Evolutionary conservation across 2,888 invertebrate genomes (phyloP), one percentile per base, ranked within the genome.

Genomic region (Heliconius erato): DNA sequence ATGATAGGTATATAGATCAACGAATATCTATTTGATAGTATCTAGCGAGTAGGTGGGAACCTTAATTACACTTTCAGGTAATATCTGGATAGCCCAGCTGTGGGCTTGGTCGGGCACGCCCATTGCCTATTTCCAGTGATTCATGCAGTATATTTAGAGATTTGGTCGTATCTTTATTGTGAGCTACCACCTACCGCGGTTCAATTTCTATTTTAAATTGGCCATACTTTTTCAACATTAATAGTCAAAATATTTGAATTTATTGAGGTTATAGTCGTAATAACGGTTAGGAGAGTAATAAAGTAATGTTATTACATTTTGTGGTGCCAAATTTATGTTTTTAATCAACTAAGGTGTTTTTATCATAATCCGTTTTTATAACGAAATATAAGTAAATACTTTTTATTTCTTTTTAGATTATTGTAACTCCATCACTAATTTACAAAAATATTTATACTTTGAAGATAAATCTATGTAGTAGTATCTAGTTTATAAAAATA

Each of bases 1-100:
- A 67, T 59, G 14, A 19, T 74, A 77, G 23, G 78, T 65, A 67
- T 81, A 79, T 77, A 71, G 82, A 82, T 69, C 80, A 69, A 74
- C 80, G 74, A 80, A 79, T 78, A 49, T 71, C 71, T 81, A 79
- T 85, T 79, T 82, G 85, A 85, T 87, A 79, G 83, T 89, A 87
- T 85, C 85, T 85, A 85, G 87, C 87, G 88, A 87, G 87, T 85
- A 83, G 86, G 88, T 86, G 83, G 83, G 86, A 88, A 89, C 90
- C 91, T 93, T 93, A 91, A 93, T 93, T 93, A 93, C 90, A 89
- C 77, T 90, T 89, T 87, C 87, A 88, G 87, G 84, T 82, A 87
- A 87, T 84, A 83, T 69, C 54, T 71, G 79, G 82, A 83, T 83
- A 84, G 81, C 77, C 77, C 74, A 78, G 74, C 71, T 65, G 77